Percentiles rank a stretch among this genome's conserved stretches.
These are phyloP conservation scores for Synanthedon andrenaeformis DNA, from an alignment of 2,888 invertebrate genomes.

Conservation along the genomic window DNA sequence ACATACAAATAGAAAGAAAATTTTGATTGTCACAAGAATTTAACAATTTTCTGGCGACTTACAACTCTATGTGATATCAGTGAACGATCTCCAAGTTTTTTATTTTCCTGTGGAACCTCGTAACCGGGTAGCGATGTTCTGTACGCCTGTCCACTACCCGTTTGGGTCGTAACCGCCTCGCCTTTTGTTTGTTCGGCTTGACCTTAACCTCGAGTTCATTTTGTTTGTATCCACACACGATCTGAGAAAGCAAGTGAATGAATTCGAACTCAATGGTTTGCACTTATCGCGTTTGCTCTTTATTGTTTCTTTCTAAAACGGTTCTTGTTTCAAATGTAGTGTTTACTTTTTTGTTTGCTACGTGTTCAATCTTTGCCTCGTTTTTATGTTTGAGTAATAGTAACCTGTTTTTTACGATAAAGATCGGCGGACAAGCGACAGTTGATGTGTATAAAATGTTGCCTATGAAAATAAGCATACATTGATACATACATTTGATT, in stretches of 20 bases:
- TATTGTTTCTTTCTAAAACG: neutral
- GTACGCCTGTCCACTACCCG: conserved; percentile 18
- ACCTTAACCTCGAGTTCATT: conserved; percentile 7
- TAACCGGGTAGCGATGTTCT: conserved; percentile 51
- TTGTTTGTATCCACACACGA: neutral
- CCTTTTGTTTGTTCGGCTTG: conserved; percentile 8
- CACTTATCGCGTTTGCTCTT: neutral
- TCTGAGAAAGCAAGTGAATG: neutral
- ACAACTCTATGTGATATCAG: conserved; percentile 21
- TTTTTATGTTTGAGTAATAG: neutral
- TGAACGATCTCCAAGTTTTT: conserved; percentile 10
- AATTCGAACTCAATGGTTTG: neutral
- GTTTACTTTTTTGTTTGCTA: neutral
- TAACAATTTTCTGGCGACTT: conserved; percentile 3
- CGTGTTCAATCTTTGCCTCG: neutral
- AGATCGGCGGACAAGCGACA: neutral
- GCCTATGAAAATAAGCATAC: no score
- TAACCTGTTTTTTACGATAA: neutral
- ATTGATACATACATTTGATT: no score
- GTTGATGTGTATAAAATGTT: no score
- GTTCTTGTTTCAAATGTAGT: neutral
- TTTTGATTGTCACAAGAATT: no score
- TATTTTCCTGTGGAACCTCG: conserved; percentile 15
- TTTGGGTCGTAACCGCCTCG: conserved; percentile 20
- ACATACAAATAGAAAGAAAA: no score